phyloP scores from a whole-genome alignment of 2,888 invertebrate genomes.

The Caenorhabditis zanzibari region DNA sequence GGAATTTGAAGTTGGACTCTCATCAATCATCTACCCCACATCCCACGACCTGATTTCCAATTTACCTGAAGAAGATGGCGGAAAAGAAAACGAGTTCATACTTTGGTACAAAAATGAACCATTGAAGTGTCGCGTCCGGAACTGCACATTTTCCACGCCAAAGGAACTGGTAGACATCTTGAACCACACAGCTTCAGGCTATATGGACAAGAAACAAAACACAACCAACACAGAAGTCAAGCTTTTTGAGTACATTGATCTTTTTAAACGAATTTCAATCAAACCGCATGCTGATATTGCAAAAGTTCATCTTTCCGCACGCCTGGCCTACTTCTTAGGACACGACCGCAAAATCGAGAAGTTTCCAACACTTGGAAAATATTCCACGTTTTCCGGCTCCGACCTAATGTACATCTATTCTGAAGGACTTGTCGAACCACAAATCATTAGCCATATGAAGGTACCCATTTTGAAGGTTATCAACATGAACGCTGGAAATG shows the following conservation, averaged over 20 bases:
- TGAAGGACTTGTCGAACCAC: conserved; percentile 24
- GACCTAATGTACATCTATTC: conserved; percentile 40
- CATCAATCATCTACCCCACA: conserved; percentile 25
- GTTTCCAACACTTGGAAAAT: conserved; percentile 13
- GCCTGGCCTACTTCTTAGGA: conserved; percentile 29
- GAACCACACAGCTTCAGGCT: not conserved
- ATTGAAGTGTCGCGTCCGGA: not conserved
- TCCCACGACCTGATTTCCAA: conserved; percentile 23
- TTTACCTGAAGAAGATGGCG: conserved; percentile 2
- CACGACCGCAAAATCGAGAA: not conserved
- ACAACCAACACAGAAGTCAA: not conserved
- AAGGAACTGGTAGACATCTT: not conserved
- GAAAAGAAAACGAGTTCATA: not conserved
- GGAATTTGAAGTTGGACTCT: conserved; percentile 9
- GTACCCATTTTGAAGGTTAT: conserved; percentile 37
- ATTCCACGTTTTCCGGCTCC: conserved; percentile 8
- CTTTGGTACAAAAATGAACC: not conserved
- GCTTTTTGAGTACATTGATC: not conserved
- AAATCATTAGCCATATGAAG: conserved; percentile 23
- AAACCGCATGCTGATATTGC: not conserved
- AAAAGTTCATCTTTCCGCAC: not conserved
- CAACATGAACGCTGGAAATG: conserved; percentile 3
- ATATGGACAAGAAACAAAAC: not conserved
- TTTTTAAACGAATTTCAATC: not conserved
- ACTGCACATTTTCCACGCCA: not conserved